A percentile compares a stretch with the other conserved stretches of the same genome.
Evolutionary conservation across 2,113 vertebrate genomes (phyloP).

Genomic region (Gallinago paraguaiae): DNA sequence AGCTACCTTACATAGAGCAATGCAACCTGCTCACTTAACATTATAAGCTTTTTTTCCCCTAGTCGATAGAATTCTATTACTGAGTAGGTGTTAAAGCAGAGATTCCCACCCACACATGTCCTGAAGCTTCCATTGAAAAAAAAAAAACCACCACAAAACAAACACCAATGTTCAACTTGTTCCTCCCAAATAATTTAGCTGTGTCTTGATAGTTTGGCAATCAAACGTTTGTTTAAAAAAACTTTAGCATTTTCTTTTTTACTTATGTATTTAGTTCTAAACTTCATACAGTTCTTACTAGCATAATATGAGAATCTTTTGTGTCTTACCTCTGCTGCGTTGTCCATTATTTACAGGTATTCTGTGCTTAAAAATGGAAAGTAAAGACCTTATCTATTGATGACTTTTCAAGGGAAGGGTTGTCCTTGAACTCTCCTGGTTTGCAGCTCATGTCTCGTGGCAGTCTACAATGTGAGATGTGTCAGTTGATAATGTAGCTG

Average conservation of each 20-base stretch:
- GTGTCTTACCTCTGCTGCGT: background rate
- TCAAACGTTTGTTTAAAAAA: background rate
- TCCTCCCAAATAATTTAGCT: background rate
- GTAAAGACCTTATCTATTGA: background rate
- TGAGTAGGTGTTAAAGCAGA: background rate
- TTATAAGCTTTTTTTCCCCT: background rate
- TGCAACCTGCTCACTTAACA: background rate
- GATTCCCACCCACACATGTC: background rate
- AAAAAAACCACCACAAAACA: no score
- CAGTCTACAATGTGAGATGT: background rate
- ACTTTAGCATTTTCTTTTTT: background rate
- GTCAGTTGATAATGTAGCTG: background rate
- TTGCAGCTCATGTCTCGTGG: rapidly evolving
- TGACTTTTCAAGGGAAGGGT: background rate
- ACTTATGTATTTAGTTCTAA: background rate
- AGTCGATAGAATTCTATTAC: background rate
- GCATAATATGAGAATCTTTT: background rate
- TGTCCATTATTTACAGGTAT: background rate
- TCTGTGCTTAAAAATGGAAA: background rate
- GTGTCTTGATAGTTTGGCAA: background rate
- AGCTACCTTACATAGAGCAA: background rate
- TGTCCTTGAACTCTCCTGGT: background rate
- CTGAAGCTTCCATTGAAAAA: background rate
- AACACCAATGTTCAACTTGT: background rate
- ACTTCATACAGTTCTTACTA: background rate